Evolutionary conservation across 2,797 vertebrate species (phyloP).

Genomic region (Furcifer pardalis): DNA sequence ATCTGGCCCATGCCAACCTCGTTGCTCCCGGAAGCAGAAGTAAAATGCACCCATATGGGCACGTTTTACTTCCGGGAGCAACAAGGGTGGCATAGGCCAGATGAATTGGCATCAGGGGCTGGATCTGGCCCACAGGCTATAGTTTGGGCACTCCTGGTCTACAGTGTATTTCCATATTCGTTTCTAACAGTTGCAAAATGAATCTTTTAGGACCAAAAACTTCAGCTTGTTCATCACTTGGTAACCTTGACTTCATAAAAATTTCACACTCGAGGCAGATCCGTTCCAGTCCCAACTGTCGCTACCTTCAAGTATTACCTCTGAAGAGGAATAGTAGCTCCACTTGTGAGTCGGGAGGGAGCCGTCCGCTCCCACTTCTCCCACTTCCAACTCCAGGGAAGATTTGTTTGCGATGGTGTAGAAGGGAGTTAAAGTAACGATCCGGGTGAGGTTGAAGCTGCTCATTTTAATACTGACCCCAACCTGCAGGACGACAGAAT

Average conservation of each 20-base stretch:
- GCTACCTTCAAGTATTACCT: constrained; percentile 78
- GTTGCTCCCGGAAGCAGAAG: no score
- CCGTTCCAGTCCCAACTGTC: not conserved
- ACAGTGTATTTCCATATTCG: no score
- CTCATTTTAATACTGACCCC: constrained; percentile 96
- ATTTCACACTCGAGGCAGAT: not conserved
- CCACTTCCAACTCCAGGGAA: constrained; percentile 92
- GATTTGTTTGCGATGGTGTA: constrained; percentile 93
- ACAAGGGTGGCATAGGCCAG: no score
- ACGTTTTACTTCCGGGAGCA: no score
- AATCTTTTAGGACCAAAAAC: not conserved
- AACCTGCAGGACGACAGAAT: constrained; percentile 77
- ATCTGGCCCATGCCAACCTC: no score
- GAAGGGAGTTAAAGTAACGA: constrained; percentile 94
- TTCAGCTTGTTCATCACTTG: not conserved
- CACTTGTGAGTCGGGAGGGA: constrained; percentile 80
- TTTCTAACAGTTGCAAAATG: not conserved
- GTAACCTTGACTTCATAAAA: not conserved
- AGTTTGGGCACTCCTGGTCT: no score
- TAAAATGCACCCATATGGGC: no score
- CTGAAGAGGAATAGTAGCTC: constrained; percentile 88
- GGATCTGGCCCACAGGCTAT: no score
- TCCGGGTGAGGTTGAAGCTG: constrained; percentile 91
- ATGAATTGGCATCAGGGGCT: no score
- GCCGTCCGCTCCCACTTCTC: constrained; percentile 81